Percentiles rank a stretch among this genome's conserved stretches.
Conservation (phyloP, 2,797 vertebrate genomes). For the Gila robusta region DNA sequence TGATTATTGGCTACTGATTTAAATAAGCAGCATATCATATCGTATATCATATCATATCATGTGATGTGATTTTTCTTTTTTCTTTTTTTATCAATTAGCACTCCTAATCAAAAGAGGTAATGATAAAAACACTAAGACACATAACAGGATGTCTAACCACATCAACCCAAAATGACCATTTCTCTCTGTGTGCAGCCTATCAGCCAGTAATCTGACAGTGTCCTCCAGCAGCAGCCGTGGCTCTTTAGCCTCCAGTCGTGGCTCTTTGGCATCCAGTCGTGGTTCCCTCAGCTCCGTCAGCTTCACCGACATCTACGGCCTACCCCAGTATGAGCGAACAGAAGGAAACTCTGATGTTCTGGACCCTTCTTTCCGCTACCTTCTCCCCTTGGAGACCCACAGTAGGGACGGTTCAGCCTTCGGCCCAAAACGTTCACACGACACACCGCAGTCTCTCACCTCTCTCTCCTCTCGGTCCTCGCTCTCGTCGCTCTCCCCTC, state of each 20-base stretch:
- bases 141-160: conserved; percentile 1
- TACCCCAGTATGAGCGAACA: conserved; percentile 91
- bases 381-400: conserved; percentile 82
- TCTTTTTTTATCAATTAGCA: not conserved
- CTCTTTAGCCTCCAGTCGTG: conserved; percentile 93
- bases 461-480: conserved; percentile 96
- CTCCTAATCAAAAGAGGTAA: not conserved
- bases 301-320: conserved; percentile 97
- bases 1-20: not conserved
- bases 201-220: conserved; percentile 93
- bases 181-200: conserved; percentile 80
- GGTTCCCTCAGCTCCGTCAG: conserved; percentile 97
- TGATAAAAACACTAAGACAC: not conserved
- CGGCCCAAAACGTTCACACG: conserved; percentile 84
- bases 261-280: conserved; percentile 93
- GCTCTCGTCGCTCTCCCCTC: conserved; percentile 94
- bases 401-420: conserved; percentile 49
- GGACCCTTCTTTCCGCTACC: conserved; percentile 88
- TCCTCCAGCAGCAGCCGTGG: conserved; percentile 97
- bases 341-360: conserved; percentile 76
- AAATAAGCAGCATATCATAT: not conserved
- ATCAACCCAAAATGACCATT: conserved; percentile 6
- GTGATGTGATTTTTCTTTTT: not conserved
- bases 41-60: too few species aligned
- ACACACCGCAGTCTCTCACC: conserved; percentile 93